Percentiles rank a stretch among this genome's conserved stretches.
phyloP scores from a whole-genome alignment of 2,797 vertebrate species.

The Coccyzus lansbergi region DNA sequence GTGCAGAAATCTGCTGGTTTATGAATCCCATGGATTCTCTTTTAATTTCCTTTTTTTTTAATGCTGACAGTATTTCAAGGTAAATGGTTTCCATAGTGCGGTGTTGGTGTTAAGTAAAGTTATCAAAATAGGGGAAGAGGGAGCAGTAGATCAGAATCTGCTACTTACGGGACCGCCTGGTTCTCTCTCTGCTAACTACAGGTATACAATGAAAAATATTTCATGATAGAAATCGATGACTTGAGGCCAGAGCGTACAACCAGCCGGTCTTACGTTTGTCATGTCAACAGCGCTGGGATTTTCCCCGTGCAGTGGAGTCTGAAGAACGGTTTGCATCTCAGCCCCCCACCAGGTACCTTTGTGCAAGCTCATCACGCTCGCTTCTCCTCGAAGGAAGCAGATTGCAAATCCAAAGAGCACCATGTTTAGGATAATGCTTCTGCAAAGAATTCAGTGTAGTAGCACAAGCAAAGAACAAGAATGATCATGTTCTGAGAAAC shows the following conservation, averaged over 20 bases:
- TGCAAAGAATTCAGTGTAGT: background rate
- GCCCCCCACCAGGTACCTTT: slow-evolving; percentile 86
- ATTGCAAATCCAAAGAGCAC: background rate
- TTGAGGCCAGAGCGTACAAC: slow-evolving; percentile 77
- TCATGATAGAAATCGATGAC: slow-evolving; percentile 91
- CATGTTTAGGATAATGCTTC: background rate
- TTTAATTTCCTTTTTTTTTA: background rate
- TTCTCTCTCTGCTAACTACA: slow-evolving; percentile 68
- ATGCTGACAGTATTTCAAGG: background rate
- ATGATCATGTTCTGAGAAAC: background rate
- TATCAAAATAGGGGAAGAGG: background rate
- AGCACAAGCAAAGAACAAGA: background rate
- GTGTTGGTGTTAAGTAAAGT: background rate
- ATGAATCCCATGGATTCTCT: background rate
- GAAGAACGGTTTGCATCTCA: slow-evolving; percentile 91
- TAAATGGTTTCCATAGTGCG: background rate
- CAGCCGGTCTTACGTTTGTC: slow-evolving; percentile 84
- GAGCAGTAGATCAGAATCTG: background rate
- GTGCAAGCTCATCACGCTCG: background rate
- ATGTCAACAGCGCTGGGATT: slow-evolving; percentile 88
- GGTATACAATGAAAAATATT: slow-evolving; percentile 91
- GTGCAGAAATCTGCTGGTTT: background rate
- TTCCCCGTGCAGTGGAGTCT: slow-evolving; percentile 95
- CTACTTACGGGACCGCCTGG: background rate
- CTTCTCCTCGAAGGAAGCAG: background rate